phyloP scores from a whole-genome alignment of 2,888 invertebrate species.

The Leucophenga montana region DNA sequence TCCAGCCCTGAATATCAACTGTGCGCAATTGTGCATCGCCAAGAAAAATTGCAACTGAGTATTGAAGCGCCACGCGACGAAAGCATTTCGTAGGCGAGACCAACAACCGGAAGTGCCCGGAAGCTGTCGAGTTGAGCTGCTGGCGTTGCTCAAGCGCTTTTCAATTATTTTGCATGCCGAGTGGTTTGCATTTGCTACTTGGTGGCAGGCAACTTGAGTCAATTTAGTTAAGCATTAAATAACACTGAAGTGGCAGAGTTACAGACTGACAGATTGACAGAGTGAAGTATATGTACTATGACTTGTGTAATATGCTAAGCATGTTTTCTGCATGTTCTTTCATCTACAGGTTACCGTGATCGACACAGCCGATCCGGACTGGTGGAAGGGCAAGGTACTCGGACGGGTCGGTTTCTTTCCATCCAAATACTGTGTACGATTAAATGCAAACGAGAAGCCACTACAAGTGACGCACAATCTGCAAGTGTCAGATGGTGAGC shows the following conservation, averaged over 20 bases:
- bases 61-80: neutral
- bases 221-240: neutral
- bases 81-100: neutral
- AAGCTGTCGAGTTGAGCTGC: neutral
- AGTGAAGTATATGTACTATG: slow-evolving; percentile 23
- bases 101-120: neutral
- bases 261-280: neutral
- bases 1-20: neutral
- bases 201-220: neutral
- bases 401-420: slow-evolving; percentile 95
- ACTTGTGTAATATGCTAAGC: neutral
- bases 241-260: too few species aligned
- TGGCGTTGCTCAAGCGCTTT: slow-evolving; percentile 1
- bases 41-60: neutral
- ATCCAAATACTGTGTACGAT: slow-evolving; percentile 92
- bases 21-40: neutral
- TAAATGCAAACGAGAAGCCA: slow-evolving; percentile 92
- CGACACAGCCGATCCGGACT: slow-evolving; percentile 94
- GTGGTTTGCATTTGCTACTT: neutral
- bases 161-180: slow-evolving; percentile 7
- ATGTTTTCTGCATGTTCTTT: neutral
- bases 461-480: slow-evolving; percentile 91
- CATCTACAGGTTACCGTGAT: slow-evolving; percentile 86
- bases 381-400: slow-evolving; percentile 97
- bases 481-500: slow-evolving; percentile 88